Conservation (phyloP, 2,797 vertebrate genomes). For the Crypturellus tataupa region DNA sequence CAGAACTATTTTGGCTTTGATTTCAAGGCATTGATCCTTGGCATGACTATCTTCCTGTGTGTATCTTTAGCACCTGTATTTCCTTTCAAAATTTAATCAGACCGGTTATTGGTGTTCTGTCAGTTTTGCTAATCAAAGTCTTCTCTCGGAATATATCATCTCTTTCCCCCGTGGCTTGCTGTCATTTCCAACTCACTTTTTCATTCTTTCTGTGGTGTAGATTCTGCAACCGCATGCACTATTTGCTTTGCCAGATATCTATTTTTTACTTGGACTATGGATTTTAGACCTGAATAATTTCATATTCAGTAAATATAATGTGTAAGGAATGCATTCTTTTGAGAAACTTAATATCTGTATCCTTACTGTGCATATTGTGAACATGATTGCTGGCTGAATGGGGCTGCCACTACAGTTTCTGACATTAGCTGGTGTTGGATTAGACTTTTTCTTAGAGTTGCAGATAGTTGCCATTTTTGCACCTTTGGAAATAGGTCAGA, state of each 20-base stretch:
- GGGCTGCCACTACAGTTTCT: neutral
- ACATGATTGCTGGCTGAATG: neutral
- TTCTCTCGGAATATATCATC: fast-evolving
- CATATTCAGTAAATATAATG: neutral
- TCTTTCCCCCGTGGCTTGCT: fast-evolving
- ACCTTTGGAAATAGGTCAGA: neutral
- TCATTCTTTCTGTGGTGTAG: neutral
- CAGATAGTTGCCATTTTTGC: neutral
- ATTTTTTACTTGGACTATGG: neutral
- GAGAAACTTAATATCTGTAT: neutral
- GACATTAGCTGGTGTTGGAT: neutral
- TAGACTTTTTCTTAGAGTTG: neutral
- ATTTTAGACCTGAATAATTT: neutral
- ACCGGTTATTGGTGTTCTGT: neutral
- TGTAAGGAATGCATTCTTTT: neutral
- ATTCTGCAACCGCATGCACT: neutral
- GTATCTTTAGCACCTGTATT: neutral
- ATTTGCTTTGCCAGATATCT: neutral
- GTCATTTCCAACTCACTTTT: neutral
- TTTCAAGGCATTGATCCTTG: neutral
- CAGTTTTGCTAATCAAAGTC: neutral
- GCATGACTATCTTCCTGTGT: neutral
- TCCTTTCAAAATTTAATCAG: neutral
- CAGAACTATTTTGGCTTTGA: neutral
- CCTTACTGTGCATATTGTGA: neutral